These are phyloP conservation scores for Protonemura montana DNA, from an alignment of 2,888 invertebrate species.

Conservation along the genomic window DNA sequence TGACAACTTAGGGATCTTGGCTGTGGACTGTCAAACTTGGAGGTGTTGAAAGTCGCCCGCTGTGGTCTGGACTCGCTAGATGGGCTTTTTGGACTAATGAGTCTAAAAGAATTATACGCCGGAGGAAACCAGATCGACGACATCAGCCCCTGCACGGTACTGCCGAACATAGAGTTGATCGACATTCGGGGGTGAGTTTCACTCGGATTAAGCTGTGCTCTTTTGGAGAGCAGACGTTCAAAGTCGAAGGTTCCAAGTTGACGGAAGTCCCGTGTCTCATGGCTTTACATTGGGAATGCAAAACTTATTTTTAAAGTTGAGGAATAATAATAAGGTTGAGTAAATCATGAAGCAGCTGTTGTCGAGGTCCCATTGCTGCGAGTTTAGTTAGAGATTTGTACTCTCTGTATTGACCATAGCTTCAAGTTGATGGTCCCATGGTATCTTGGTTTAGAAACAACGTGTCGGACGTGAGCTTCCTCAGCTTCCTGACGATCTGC, in stretches of 20 bases:
- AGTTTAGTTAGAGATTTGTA: too few relatives aligned
- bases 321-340: too few relatives aligned
- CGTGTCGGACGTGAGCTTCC: constrained; percentile 54
- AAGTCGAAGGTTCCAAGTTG: too few relatives aligned
- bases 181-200: constrained; percentile 55
- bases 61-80: constrained; percentile 73
- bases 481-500: constrained; percentile 58
- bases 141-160: constrained; percentile 67
- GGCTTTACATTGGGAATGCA: too few relatives aligned
- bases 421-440: not conserved
- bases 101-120: constrained; percentile 69
- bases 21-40: constrained; percentile 67
- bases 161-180: constrained; percentile 60
- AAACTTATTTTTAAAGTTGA: too few relatives aligned
- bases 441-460: constrained; percentile 53
- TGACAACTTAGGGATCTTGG: constrained; percentile 67
- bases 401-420: too few relatives aligned
- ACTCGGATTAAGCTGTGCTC: too few relatives aligned
- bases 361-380: too few relatives aligned
- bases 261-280: too few relatives aligned
- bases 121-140: constrained; percentile 70
- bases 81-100: constrained; percentile 71
- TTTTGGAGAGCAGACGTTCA: too few relatives aligned
- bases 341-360: too few relatives aligned
- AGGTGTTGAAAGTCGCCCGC: constrained; percentile 67